Evolutionary conservation across 2,888 invertebrate genomes (phyloP).

Genomic region (Ophion costatus): DNA sequence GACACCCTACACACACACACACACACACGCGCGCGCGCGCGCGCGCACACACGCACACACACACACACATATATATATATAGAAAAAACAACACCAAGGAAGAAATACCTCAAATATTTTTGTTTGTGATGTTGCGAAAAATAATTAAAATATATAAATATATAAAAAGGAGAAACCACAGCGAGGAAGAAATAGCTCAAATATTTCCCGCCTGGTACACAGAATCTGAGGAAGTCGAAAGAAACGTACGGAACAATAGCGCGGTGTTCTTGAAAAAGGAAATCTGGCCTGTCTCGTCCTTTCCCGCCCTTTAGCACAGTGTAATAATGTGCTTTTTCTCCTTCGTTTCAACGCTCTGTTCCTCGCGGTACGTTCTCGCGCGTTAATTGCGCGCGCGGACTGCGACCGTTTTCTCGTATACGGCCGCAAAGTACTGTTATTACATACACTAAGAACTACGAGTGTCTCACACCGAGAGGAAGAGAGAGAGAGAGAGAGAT

Average conservation of each 20-base stretch:
- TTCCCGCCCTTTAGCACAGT: slow-evolving; percentile 50
- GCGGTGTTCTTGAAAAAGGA: slow-evolving; percentile 28
- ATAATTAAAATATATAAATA: slow-evolving; percentile 11
- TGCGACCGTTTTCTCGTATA: slow-evolving; percentile 30
- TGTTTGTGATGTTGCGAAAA: slow-evolving; percentile 7
- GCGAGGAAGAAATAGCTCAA: slow-evolving; percentile 14
- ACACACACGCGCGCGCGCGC: no score
- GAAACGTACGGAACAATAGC: slow-evolving; percentile 37
- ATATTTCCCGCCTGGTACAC: slow-evolving; percentile 13
- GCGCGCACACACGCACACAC: no score
- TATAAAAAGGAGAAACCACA: not conserved
- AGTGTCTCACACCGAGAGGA: slow-evolving; percentile 25
- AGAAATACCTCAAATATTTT: slow-evolving; percentile 22
- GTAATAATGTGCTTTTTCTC: slow-evolving; percentile 30
- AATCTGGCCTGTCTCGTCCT: slow-evolving; percentile 35
- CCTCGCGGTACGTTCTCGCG: slow-evolving; percentile 13
- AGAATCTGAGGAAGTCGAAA: slow-evolving; percentile 23
- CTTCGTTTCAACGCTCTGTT: slow-evolving; percentile 17
- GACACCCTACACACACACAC: no score
- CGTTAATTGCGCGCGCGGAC: slow-evolving; percentile 44
- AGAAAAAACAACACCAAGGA: not conserved
- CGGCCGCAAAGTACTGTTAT: slow-evolving; percentile 51
- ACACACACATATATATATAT: no score
- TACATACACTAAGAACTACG: slow-evolving; percentile 23
- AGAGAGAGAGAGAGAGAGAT: not conserved